Percentiles rank a stretch among this genome's conserved stretches.
phyloP scores from a whole-genome alignment of 2,113 vertebrate genomes.

The Zosterops hypoxanthus region DNA sequence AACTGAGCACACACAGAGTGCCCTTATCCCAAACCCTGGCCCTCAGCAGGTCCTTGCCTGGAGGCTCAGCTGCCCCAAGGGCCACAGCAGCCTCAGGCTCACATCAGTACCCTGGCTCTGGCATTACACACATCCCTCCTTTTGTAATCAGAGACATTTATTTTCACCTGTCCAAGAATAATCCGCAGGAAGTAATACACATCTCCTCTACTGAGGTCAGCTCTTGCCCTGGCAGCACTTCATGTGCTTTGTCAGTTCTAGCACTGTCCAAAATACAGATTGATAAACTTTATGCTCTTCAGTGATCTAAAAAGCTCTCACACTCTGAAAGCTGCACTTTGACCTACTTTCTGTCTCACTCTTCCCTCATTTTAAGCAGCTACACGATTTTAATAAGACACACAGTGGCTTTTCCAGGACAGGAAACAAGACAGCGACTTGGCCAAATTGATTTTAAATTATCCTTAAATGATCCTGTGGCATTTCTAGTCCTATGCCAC shows the following conservation, averaged over 20 bases:
- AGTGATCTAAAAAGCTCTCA: not conserved
- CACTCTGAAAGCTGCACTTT: not conserved
- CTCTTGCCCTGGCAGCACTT: not conserved
- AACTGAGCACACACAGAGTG: fast-evolving
- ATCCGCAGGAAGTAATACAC: not conserved
- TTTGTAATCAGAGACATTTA: not conserved
- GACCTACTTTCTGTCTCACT: not conserved
- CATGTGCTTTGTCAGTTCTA: not conserved
- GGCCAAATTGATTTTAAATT: not conserved
- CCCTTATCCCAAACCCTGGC: fast-evolving
- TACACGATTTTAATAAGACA: not conserved
- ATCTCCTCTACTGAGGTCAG: not conserved
- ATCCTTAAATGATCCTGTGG: not conserved
- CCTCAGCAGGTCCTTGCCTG: not conserved
- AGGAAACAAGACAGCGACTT: not conserved
- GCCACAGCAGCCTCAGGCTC: not conserved
- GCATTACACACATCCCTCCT: not conserved
- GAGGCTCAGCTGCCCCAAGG: not conserved
- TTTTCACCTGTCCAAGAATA: not conserved
- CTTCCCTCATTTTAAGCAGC: not conserved
- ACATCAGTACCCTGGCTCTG: not conserved
- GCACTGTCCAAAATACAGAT: not conserved
- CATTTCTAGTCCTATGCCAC: not conserved
- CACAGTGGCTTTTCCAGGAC: not conserved
- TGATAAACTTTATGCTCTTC: not conserved